phyloP scores from a whole-genome alignment of 2,113 vertebrate species.

The Rhipidura dahli region DNA sequence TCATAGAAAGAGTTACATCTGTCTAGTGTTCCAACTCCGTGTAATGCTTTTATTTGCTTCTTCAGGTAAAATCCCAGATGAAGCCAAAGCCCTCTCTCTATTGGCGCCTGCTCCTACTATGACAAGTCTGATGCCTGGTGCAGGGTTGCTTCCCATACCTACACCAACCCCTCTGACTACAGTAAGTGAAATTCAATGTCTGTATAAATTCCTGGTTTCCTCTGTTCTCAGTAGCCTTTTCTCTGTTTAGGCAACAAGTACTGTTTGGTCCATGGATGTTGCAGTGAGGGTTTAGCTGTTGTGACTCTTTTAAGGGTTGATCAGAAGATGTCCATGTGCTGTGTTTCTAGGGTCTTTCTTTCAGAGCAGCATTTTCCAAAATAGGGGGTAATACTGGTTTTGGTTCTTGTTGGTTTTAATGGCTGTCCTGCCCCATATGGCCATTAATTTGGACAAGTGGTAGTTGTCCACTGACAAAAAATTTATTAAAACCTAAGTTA shows the following conservation, averaged over 20 bases:
- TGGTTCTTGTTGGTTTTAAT: not conserved
- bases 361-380: not conserved
- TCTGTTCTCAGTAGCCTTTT: not conserved
- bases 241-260: not conserved
- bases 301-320: not conserved
- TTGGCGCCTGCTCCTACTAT: conserved; percentile 88
- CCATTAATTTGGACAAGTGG: not conserved
- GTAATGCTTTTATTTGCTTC: conserved; percentile 80
- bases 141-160: conserved; percentile 92
- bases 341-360: not conserved
- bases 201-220: not conserved
- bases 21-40: conserved; percentile 55
- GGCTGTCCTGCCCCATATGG: not conserved
- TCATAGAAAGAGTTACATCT: conserved; percentile 64
- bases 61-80: conserved; percentile 98
- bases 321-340: not conserved
- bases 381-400: not conserved
- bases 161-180: conserved; percentile 78
- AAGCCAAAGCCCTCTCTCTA: conserved; percentile 94
- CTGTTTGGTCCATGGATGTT: accelerated
- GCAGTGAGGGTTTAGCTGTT: not conserved
- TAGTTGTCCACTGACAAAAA: not conserved
- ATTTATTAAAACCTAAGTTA: not conserved
- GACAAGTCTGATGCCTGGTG: conserved; percentile 89
- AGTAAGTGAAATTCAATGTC: not conserved